Percentiles rank a stretch among this genome's conserved stretches.
These are phyloP conservation scores for Lycia hirtaria DNA, from an alignment of 2,888 invertebrate genomes.

Conservation along the genomic window DNA sequence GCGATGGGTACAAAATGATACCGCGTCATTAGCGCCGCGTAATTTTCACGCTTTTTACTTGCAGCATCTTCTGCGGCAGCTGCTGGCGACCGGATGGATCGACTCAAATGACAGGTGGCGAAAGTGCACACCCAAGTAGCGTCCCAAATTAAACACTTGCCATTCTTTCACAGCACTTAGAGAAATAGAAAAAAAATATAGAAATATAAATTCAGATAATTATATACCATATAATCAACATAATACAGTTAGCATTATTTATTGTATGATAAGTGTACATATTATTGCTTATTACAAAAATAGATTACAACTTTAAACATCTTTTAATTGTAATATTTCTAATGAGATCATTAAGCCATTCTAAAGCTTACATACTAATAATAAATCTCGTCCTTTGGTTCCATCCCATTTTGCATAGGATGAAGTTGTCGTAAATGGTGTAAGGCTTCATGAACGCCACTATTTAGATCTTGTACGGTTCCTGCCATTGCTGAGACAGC, in stretches of 20 bases:
- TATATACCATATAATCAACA: not conserved
- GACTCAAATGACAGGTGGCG: too few relatives aligned
- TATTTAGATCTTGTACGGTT: constrained; percentile 68
- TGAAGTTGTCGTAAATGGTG: constrained; percentile 58
- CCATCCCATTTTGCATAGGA: constrained; percentile 53
- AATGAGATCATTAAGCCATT: constrained; percentile 15
- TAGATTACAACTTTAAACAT: not conserved
- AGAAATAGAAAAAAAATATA: too few relatives aligned
- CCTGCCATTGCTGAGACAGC: constrained; percentile 65
- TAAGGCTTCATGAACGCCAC: constrained; percentile 65
- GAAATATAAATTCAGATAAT: constrained; percentile 1
- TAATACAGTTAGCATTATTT: constrained; percentile 17
- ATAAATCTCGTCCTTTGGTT: constrained; percentile 60
- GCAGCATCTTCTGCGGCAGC: too few relatives aligned
- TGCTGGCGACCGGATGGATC: too few relatives aligned
- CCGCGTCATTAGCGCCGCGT: too few relatives aligned
- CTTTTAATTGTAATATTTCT: not conserved
- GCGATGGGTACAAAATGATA: too few relatives aligned
- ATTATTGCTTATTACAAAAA: constrained; percentile 9
- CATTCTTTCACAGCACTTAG: too few relatives aligned
- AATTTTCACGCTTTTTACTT: too few relatives aligned
- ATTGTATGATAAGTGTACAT: constrained; percentile 7
- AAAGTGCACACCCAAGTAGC: too few relatives aligned
- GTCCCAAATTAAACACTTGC: too few relatives aligned
- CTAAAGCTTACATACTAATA: constrained; percentile 32